Evolutionary conservation across 2,888 invertebrate species (phyloP).

Genomic region (Drosophila pseudotakahashii): DNA sequence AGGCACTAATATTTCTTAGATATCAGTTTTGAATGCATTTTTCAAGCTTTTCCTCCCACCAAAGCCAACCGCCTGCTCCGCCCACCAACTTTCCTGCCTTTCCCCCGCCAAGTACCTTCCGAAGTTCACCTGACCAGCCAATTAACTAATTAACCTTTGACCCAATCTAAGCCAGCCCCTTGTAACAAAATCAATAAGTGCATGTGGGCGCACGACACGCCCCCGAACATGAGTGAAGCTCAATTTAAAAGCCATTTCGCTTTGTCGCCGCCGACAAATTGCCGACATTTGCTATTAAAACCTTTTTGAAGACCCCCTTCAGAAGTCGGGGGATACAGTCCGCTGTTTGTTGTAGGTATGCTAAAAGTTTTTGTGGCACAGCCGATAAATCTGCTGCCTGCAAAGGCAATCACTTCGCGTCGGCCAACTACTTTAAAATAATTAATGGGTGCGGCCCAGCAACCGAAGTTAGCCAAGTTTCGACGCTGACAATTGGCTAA

Average conservation of each 20-base stretch:
- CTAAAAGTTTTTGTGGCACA: constrained; percentile 57
- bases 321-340: constrained; percentile 28
- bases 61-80: background rate
- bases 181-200: constrained; percentile 64
- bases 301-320: constrained; percentile 24
- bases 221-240: constrained; percentile 50
- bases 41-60: background rate
- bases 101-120: constrained; percentile 24
- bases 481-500: constrained; percentile 66
- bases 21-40: background rate
- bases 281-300: constrained; percentile 48
- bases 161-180: constrained; percentile 26
- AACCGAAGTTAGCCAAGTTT: constrained; percentile 52
- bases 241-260: constrained; percentile 67
- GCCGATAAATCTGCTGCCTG: constrained; percentile 69
- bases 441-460: constrained; percentile 74
- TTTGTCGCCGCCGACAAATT: constrained; percentile 65
- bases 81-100: background rate
- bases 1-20: background rate
- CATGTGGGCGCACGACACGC: constrained; percentile 62
- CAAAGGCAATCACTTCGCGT: constrained; percentile 59
- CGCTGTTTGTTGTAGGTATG: constrained; percentile 33
- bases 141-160: constrained; percentile 71
- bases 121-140: constrained; percentile 56
- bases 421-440: constrained; percentile 74